phyloP scores from a whole-genome alignment of 1,140 invertebrate genomes.

The Ostrea edulis region DNA sequence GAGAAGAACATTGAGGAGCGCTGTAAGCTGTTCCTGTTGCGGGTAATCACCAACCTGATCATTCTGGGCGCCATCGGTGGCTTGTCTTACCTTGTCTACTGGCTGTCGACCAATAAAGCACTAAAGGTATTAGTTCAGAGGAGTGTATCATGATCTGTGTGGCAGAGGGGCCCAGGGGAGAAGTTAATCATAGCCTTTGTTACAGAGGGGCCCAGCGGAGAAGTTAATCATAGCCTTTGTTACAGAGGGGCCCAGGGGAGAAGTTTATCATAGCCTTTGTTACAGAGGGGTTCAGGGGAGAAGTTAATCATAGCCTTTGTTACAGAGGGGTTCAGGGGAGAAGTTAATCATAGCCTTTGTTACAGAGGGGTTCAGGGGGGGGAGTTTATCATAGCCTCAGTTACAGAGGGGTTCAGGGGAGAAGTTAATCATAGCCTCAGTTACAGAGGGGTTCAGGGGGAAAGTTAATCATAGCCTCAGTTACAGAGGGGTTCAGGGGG shows the following conservation, averaged over 20 bases:
- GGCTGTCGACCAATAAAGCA: conserved; percentile 59
- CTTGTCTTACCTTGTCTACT: conserved; percentile 85
- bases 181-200: too few species aligned
- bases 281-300: too few species aligned
- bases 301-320: not conserved
- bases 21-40: conserved; percentile 66
- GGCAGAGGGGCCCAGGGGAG: not conserved
- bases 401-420: not conserved
- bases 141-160: not conserved
- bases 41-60: conserved; percentile 82
- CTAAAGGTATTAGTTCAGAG: not conserved
- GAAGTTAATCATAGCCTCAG: too few species aligned
- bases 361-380: too few species aligned
- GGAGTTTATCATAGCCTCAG: not conserved
- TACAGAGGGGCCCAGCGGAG: too few species aligned
- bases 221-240: not conserved
- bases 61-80: conserved; percentile 84
- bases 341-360: too few species aligned
- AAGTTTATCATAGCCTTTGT: too few species aligned
- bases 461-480: not conserved
- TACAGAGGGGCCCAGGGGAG: not conserved
- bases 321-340: not conserved
- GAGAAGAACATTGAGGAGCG: conserved; percentile 54
- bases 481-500: not conserved
- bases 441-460: too few species aligned